Evolutionary conservation across 2,113 vertebrate genomes (phyloP).

Genomic region (Acanthisitta chloris): DNA sequence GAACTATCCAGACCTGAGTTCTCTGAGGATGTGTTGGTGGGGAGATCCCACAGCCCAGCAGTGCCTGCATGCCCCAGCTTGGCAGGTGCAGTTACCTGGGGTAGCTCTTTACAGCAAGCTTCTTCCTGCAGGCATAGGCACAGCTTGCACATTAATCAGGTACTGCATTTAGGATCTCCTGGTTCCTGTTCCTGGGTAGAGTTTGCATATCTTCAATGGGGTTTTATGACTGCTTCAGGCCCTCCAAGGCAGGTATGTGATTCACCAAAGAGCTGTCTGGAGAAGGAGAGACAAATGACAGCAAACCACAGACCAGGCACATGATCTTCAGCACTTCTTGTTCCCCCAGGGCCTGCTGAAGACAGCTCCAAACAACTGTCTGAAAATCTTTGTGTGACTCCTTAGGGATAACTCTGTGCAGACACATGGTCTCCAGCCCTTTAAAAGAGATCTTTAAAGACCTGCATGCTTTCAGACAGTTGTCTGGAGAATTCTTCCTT

Average conservation of each 20-base stretch:
- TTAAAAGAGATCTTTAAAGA: not conserved
- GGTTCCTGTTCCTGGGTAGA: not conserved
- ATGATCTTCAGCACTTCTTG: not conserved
- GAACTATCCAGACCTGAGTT: fast-evolving
- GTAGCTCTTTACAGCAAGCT: not conserved
- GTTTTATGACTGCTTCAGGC: not conserved
- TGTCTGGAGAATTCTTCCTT: not conserved
- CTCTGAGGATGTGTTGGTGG: not conserved
- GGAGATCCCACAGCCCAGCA: not conserved
- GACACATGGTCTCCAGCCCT: not conserved
- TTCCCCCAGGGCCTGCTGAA: not conserved
- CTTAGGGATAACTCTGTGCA: not conserved
- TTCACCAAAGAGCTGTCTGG: not conserved
- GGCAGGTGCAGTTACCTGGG: not conserved
- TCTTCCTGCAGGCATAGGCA: not conserved
- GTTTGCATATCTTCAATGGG: not conserved
- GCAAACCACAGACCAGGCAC: not conserved
- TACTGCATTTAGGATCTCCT: not conserved
- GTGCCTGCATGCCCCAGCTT: fast-evolving
- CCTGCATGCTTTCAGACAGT: not conserved
- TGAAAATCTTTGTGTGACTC: not conserved
- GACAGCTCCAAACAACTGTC: not conserved
- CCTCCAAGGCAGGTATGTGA: not conserved
- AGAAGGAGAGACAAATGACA: not conserved
- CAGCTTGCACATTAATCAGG: not conserved